Conservation (phyloP, 2,797 vertebrate species). For the Leptoclinus maculatus region DNA sequence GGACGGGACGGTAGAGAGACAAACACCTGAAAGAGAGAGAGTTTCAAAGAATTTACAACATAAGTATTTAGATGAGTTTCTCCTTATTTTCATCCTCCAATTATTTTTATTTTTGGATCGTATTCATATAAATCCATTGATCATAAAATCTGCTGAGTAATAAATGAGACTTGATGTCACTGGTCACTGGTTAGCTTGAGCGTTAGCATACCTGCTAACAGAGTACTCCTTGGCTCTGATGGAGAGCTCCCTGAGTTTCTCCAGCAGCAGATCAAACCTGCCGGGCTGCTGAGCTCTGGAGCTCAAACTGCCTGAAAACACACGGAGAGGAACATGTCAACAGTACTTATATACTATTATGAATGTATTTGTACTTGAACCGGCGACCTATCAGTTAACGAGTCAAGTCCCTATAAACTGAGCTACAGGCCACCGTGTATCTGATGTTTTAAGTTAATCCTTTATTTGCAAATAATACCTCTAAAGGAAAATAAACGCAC, state of each 20-base stretch:
- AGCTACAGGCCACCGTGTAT: no score
- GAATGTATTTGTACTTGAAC: neutral
- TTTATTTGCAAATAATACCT: no score
- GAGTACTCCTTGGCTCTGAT: conserved; percentile 89
- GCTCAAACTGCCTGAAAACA: conserved; percentile 86
- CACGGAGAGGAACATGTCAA: neutral
- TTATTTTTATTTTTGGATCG: no score
- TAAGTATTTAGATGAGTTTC: no score
- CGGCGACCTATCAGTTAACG: no score
- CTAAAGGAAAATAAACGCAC: no score
- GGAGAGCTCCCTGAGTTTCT: conserved; percentile 90
- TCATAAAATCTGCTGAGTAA: neutral
- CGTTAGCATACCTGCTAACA: conserved; percentile 87
- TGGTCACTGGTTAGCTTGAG: neutral
- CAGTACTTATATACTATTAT: neutral
- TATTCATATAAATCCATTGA: no score
- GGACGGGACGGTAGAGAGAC: conserved; percentile 89
- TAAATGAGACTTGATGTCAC: neutral
- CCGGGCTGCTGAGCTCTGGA: conserved; percentile 87
- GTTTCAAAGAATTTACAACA: no score
- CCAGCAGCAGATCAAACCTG: conserved; percentile 87
- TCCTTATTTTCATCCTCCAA: no score
- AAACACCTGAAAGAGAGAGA: conserved; percentile 79
- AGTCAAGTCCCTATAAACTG: no score
- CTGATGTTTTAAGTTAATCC: no score